Evolutionary conservation across 2,113 vertebrate genomes (phyloP).

Genomic region (Xiphophorus hellerii): DNA sequence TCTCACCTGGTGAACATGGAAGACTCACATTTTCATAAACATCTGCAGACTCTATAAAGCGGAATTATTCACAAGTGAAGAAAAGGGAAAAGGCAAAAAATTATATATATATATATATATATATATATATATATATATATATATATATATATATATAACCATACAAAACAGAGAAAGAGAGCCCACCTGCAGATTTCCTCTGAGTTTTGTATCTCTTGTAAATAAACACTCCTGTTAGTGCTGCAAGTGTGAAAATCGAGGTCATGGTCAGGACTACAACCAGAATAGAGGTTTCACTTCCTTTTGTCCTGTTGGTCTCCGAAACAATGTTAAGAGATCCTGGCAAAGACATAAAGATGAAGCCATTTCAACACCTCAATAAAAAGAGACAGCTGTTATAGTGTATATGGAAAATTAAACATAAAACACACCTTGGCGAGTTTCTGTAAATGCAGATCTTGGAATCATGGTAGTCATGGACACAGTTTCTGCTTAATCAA

Average conservation of each 20-base stretch:
- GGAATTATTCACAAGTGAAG: not conserved
- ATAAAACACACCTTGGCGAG: constrained; percentile 7
- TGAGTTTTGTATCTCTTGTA: constrained; percentile 6
- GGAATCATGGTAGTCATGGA: not conserved
- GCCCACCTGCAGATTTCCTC: constrained; percentile 29
- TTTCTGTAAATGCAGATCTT: not conserved
- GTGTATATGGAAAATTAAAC: not conserved
- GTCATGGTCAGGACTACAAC: not conserved
- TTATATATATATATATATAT: too few species aligned
- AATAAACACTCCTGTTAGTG: constrained; percentile 10
- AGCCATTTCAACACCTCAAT: not conserved
- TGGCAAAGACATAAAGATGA: not conserved
- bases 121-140: too few species aligned
- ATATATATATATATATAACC: too few species aligned
- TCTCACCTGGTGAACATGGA: not conserved
- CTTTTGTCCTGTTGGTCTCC: fast-evolving
- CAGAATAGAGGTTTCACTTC: not conserved
- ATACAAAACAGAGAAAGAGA: not conserved
- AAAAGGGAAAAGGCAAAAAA: not conserved
- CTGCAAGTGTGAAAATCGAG: not conserved
- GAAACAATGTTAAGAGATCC: not conserved
- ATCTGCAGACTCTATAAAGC: fast-evolving
- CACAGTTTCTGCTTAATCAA: not conserved
- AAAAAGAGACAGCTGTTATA: not conserved
- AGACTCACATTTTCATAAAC: constrained; percentile 13